These are phyloP conservation scores for Hydriomena furcata DNA, from an alignment of 2,888 invertebrate species.

Conservation along the genomic window DNA sequence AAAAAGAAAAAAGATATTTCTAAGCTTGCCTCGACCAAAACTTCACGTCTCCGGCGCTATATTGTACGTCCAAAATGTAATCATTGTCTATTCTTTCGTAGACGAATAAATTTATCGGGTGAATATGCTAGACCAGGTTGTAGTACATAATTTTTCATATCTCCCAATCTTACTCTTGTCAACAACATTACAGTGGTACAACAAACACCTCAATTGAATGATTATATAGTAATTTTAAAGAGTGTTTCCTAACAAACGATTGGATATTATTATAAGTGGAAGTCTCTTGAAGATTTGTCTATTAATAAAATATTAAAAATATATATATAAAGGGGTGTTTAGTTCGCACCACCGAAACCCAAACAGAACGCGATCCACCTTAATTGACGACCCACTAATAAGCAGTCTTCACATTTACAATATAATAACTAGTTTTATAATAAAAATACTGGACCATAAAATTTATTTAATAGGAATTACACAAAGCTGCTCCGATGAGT, in stretches of 20 bases:
- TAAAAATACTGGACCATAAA: constrained; percentile 81
- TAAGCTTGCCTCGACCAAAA: too few species aligned
- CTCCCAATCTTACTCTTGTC: constrained; percentile 13
- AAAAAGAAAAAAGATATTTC: too few species aligned
- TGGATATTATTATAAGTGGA: too few species aligned
- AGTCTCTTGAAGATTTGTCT: neutral
- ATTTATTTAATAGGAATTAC: constrained; percentile 77
- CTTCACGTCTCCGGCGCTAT: too few species aligned
- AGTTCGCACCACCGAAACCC: constrained; percentile 42
- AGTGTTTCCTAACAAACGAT: too few species aligned
- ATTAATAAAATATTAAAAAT: constrained; percentile 1
- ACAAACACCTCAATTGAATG: neutral
- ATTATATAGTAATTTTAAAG: neutral
- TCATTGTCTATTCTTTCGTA: too few species aligned
- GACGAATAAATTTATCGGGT: too few species aligned
- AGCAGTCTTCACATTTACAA: constrained; percentile 75
- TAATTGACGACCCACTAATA: constrained; percentile 79
- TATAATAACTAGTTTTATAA: constrained; percentile 61
- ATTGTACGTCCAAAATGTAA: too few species aligned
- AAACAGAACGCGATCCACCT: constrained; percentile 47
- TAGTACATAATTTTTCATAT: constrained; percentile 16
- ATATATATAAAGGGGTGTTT: neutral
- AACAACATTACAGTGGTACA: constrained; percentile 15
- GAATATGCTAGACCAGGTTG: neutral
- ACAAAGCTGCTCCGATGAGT: constrained; percentile 35